phyloP scores from a whole-genome alignment of 1,140 invertebrate genomes.

The Drosophila hydei region DNA sequence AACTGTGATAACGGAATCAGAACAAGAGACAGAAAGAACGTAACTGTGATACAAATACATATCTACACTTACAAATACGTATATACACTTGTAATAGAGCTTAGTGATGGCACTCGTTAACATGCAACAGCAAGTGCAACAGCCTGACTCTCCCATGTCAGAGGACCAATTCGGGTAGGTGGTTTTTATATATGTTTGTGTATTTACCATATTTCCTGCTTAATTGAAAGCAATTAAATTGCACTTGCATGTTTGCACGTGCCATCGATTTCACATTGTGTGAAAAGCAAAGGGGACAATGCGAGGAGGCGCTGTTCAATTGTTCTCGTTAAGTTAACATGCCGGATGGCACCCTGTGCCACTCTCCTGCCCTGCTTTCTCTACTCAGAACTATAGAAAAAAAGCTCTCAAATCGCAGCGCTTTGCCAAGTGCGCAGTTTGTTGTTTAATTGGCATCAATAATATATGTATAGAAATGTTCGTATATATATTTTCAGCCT shows the following conservation, averaged over 20 bases:
- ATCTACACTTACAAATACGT: conserved; percentile 21
- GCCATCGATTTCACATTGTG: conserved; percentile 34
- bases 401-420: conserved; percentile 55
- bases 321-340: conserved; percentile 37
- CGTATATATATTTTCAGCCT: conserved; percentile 35
- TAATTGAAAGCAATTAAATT: conserved; percentile 26
- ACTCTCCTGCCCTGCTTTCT: not conserved
- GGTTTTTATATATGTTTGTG: not conserved
- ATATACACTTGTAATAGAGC: conserved; percentile 30
- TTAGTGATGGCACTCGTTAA: conserved; percentile 38
- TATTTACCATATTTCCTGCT: conserved; percentile 8
- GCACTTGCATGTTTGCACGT: conserved; percentile 35
- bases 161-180: conserved; percentile 45
- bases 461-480: conserved; percentile 7
- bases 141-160: conserved; percentile 8
- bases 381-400: not conserved
- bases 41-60: conserved; percentile 63
- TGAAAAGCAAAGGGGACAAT: not conserved
- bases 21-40: conserved; percentile 44
- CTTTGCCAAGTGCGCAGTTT: conserved; percentile 80
- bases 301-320: conserved; percentile 3
- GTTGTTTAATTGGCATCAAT: conserved; percentile 56
- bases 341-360: not conserved
- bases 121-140: conserved; percentile 30
- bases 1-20: conserved; percentile 69